Base-by-base conservation (phyloP, 1,140 invertebrate genomes). In the Diorhabda sublineata region DNA sequence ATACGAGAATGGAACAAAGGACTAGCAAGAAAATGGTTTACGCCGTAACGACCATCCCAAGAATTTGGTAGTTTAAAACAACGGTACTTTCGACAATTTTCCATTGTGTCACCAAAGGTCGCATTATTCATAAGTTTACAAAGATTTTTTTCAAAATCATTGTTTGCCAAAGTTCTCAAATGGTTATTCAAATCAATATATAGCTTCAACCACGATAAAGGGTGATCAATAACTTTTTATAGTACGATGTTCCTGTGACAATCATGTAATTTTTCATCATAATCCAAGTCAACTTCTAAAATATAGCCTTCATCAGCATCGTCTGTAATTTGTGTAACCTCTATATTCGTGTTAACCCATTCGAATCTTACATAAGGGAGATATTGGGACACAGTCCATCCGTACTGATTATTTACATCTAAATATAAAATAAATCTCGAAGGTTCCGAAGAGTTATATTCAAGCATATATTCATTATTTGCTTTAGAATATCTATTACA, bases 361-460 rank as follows among this genome's bases (percentile, higher is more conserved):
- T 82, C 61, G 79, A 86, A 87, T 45, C 77, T 69, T 45, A 67
- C 69, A 41, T 71, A 73, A 41, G 84, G 83, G 52, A 86, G 74
- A 69, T 69, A 72, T 71, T 82, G 73, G 26, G 75, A 80, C 82
- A 86, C 84, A 9, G 81, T 79, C 67, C 72, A 80, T 7, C 85
- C 85, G 80, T 88, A 87, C 60, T 85, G 74, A 78, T 87, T 86
- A 74, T 84, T 86, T 3, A 76, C 80, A 82, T 87, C 85, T 2
- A 81, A 79, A 77, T 86, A 85, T 42, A 78, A 73, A 26, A 85
- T 61, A 68, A 71, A 75, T 8, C 45, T 65, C 45, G 66, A 77
- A 77, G 83, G 61, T 71, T 81, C 67, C 56, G 68, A 73, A 7
- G 69, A 5, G 81, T 86, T 73, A 78, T 79, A 86, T 9, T 71